phyloP scores from a whole-genome alignment of 2,888 invertebrate species.

The Apotomis capreana region DNA sequence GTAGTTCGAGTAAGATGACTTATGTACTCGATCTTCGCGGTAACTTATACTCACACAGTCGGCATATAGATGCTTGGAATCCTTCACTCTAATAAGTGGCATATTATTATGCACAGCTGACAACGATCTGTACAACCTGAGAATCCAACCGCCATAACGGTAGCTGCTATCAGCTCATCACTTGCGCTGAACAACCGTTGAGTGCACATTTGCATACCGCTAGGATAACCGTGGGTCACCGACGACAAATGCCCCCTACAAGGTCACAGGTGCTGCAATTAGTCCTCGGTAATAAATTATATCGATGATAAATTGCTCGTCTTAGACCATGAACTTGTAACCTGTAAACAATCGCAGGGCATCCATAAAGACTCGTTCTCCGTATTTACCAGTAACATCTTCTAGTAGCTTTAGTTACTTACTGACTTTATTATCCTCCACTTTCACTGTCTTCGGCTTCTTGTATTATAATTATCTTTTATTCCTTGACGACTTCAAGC shows the following conservation, averaged over 20 bases:
- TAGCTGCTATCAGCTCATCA: slow-evolving; percentile 5
- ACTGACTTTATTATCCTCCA: no score
- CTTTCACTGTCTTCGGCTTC: no score
- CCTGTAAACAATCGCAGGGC: neutral
- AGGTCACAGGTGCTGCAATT: slow-evolving; percentile 34
- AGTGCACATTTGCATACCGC: slow-evolving; percentile 65
- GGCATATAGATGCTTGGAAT: no score
- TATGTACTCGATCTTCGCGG: no score
- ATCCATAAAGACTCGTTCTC: neutral
- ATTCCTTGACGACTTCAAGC: no score
- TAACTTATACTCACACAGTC: no score
- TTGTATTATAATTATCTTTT: no score
- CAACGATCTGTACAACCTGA: neutral
- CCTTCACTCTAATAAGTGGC: no score
- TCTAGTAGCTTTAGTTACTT: no score
- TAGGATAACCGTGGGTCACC: slow-evolving; percentile 65
- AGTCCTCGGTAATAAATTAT: slow-evolving; percentile 5
- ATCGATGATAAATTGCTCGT: neutral
- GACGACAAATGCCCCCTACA: slow-evolving; percentile 57
- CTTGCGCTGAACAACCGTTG: slow-evolving; percentile 29
- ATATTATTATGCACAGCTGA: neutral
- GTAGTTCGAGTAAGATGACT: no score
- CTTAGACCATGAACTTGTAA: neutral
- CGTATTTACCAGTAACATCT: neutral
- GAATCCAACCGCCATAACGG: slow-evolving; percentile 1